Conservation (phyloP, 1,140 invertebrate species). For the Yoshiicerus persimilis region DNA sequence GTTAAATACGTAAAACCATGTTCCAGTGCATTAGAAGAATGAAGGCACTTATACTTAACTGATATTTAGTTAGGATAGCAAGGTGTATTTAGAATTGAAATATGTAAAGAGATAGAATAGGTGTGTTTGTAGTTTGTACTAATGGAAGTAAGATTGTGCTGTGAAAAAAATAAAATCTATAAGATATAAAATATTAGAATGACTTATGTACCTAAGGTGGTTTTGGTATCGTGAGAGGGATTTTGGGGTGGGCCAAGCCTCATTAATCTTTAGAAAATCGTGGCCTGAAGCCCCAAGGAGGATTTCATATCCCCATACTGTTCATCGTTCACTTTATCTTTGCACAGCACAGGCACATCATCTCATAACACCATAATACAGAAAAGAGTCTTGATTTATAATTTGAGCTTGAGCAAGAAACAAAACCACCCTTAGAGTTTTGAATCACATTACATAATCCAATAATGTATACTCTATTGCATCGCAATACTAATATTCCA, state of each 20-base stretch:
- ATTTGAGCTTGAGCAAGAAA: conserved; percentile 17
- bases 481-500: background rate
- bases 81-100: no score
- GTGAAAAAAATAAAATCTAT: background rate
- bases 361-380: background rate
- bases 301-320: conserved; percentile 23
- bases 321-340: background rate
- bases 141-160: background rate
- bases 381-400: conserved; percentile 3
- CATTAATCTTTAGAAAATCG: conserved; percentile 42
- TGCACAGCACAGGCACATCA: background rate
- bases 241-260: conserved; percentile 41
- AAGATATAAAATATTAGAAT: background rate
- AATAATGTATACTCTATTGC: background rate
- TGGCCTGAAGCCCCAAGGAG: conserved; percentile 14
- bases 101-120: no score
- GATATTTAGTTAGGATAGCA: no score
- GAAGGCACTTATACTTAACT: no score
- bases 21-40: no score
- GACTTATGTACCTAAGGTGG: background rate
- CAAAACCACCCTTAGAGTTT: conserved; percentile 26
- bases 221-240: conserved; percentile 9
- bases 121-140: no score
- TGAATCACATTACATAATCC: conserved; percentile 8
- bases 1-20: no score